phyloP scores from a whole-genome alignment of 1,140 invertebrate genomes.

The Drosophila pallidifrons region DNA sequence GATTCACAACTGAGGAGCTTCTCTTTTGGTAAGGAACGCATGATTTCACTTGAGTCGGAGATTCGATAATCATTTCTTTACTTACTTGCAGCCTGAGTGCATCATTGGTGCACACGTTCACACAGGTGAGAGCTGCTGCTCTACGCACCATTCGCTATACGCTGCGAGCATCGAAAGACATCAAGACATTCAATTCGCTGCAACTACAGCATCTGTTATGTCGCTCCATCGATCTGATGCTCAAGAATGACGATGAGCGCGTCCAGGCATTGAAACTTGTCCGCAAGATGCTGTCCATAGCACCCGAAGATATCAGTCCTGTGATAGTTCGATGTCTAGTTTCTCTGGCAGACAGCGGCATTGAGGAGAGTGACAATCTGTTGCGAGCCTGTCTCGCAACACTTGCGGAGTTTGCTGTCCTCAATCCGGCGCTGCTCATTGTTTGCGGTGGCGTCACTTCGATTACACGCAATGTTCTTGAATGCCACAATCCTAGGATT shows the following conservation, averaged over 20 bases:
- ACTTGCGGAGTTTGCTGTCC: constrained; percentile 93
- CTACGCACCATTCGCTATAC: constrained; percentile 94
- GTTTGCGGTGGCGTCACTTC: constrained; percentile 93
- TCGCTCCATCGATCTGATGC: constrained; percentile 92
- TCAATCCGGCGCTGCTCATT: constrained; percentile 93
- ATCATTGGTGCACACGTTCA: constrained; percentile 93
- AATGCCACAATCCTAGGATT: constrained; percentile 91
- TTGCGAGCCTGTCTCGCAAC: constrained; percentile 93
- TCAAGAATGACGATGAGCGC: constrained; percentile 94
- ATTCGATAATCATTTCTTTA: not conserved
- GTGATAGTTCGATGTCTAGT: constrained; percentile 90
- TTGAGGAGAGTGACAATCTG: constrained; percentile 92
- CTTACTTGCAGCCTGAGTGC: constrained; percentile 90
- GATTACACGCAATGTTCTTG: constrained; percentile 92
- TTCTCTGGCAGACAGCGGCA: constrained; percentile 92
- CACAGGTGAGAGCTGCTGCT: constrained; percentile 94
- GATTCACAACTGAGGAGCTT: constrained; percentile 91
- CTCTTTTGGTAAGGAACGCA: constrained; percentile 90
- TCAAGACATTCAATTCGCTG: constrained; percentile 91
- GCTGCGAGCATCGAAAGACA: constrained; percentile 90
- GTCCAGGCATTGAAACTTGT: constrained; percentile 94
- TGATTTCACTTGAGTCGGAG: not conserved
- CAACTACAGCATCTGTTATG: constrained; percentile 92
- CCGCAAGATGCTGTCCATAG: constrained; percentile 80
- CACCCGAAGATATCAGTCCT: constrained; percentile 83